Percentiles rank a stretch among this genome's conserved stretches.
These are phyloP conservation scores for Drymonia ruficornis DNA, from an alignment of 2,888 invertebrate genomes.

Conservation along the genomic window DNA sequence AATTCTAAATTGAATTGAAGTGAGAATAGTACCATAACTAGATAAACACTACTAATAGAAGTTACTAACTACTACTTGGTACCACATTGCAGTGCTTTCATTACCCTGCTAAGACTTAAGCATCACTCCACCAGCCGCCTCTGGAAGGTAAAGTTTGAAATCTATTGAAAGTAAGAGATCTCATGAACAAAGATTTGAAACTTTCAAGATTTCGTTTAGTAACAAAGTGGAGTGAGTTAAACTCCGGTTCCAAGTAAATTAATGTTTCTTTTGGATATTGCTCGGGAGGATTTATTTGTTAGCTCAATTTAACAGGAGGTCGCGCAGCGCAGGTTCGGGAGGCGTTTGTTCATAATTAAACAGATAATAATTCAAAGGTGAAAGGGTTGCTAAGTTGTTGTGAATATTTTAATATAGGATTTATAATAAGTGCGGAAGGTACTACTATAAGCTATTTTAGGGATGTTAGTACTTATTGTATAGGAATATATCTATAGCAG, in stretches of 20 bases:
- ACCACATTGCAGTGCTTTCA: no score
- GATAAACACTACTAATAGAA: no score
- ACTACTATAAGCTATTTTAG: not conserved
- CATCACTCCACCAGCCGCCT: no score
- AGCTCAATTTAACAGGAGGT: not conserved
- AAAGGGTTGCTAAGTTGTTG: not conserved
- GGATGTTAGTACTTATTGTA: no score
- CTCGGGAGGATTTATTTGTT: slow-evolving; percentile 1
- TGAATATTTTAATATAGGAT: not conserved
- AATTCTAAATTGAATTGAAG: no score
- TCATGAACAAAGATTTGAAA: not conserved
- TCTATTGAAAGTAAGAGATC: not conserved
- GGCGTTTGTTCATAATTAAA: slow-evolving; percentile 3
- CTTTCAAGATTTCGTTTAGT: slow-evolving; percentile 3
- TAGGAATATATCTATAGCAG: no score
- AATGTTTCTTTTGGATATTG: slow-evolving; percentile 2
- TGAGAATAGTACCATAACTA: no score
- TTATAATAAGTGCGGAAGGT: not conserved
- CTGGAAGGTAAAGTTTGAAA: not conserved
- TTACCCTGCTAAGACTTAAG: not conserved
- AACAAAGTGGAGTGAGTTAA: not conserved
- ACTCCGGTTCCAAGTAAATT: slow-evolving; percentile 5
- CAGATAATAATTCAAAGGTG: not conserved
- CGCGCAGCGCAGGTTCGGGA: not conserved
- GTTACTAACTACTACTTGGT: no score